A percentile compares a stretch with the other conserved stretches of the same genome.
Conservation (phyloP, 2,113 vertebrate species). For the Notarius quadriscutis region DNA sequence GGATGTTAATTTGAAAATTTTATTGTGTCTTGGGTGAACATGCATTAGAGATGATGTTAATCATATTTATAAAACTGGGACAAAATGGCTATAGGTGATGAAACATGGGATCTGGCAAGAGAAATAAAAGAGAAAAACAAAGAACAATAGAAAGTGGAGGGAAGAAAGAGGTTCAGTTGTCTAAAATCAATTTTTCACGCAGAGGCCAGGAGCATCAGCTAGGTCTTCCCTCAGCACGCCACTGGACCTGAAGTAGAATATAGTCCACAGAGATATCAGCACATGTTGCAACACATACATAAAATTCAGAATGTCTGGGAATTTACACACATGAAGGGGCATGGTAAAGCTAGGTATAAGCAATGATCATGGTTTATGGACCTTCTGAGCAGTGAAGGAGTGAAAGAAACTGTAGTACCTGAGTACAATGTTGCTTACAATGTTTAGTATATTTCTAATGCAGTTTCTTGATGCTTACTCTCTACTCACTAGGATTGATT, state of each 20-base stretch:
- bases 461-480: not conserved
- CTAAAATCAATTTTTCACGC: slow-evolving; percentile 27
- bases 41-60: not conserved
- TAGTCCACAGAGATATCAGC: slow-evolving; percentile 29
- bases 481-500: not conserved
- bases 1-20: not conserved
- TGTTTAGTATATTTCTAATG: not conserved
- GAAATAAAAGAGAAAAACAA: not conserved
- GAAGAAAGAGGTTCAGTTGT: not conserved
- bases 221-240: slow-evolving; percentile 3
- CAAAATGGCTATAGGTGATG: slow-evolving; percentile 9
- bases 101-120: not conserved
- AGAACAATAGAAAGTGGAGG: not conserved
- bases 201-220: slow-evolving; percentile 12
- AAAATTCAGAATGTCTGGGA: slow-evolving; percentile 3
- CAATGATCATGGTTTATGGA: not conserved
- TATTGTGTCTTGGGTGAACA: not conserved
- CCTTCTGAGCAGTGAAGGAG: not conserved
- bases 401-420: not conserved
- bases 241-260: slow-evolving; percentile 30
- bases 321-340: not conserved
- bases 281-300: slow-evolving; percentile 16
- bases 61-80: not conserved
- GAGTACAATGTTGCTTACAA: not conserved
- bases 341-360: not conserved